Evolutionary conservation across 2,888 invertebrate species (phyloP).

Genomic region (Andrena minutula): DNA sequence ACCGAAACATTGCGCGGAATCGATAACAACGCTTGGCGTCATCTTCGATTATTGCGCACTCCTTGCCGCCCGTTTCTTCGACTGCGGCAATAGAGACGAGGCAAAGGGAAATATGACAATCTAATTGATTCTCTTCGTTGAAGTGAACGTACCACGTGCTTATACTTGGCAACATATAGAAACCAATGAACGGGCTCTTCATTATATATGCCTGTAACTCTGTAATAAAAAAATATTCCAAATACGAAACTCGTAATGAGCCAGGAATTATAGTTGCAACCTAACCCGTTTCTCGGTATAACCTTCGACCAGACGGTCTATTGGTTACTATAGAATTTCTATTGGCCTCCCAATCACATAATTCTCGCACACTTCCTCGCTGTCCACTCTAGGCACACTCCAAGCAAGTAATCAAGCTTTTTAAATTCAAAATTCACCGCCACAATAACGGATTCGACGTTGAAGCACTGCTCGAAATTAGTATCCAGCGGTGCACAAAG

Average conservation of each 20-base stretch:
- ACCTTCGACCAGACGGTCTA: no score
- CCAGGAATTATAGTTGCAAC: no score
- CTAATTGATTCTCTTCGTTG: neutral
- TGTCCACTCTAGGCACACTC: neutral
- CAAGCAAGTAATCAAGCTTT: slow-evolving; percentile 4
- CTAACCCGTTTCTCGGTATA: no score
- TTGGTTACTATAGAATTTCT: neutral
- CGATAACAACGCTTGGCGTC: slow-evolving; percentile 70
- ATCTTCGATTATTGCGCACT: slow-evolving; percentile 46
- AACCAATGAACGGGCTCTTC: neutral
- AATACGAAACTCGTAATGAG: no score
- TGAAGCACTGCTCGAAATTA: slow-evolving; percentile 15
- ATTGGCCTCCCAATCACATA: neutral
- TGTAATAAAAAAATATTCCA: neutral
- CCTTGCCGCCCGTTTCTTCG: neutral
- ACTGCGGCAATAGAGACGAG: neutral
- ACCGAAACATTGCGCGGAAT: slow-evolving; percentile 75
- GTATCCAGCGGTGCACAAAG: slow-evolving; percentile 21
- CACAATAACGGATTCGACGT: neutral
- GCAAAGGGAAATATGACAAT: neutral
- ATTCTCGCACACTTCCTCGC: neutral
- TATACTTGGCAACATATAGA: neutral
- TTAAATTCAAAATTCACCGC: slow-evolving; percentile 19
- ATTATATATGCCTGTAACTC: neutral
- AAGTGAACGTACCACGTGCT: neutral